These are phyloP conservation scores for Diglossa cyanea DNA, from an alignment of 2,797 vertebrate genomes.

Conservation along the genomic window DNA sequence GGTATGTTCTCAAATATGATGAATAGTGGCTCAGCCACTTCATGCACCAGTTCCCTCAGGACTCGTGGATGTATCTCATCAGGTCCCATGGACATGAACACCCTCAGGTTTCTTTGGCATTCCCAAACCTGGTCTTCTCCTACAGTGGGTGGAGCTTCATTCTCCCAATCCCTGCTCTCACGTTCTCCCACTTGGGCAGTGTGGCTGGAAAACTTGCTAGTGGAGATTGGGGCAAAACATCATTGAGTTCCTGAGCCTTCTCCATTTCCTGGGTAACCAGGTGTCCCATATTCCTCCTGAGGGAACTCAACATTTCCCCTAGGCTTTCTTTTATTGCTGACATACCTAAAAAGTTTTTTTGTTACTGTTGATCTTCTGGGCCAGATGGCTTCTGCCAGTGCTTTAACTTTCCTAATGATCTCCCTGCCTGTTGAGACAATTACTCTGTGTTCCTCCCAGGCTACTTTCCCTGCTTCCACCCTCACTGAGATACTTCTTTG, in stretches of 20 bases:
- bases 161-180: not conserved
- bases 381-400: not conserved
- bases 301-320: not conserved
- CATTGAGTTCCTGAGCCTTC: fast-evolving
- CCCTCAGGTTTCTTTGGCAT: not conserved
- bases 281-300: not conserved
- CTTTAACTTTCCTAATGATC: not conserved
- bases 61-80: fast-evolving
- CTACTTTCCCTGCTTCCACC: not conserved
- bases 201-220: not conserved
- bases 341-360: not conserved
- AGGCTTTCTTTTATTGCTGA: not conserved
- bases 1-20: not conserved
- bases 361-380: not conserved
- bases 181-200: fast-evolving
- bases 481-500: not conserved
- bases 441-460: not conserved
- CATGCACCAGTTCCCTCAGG: not conserved
- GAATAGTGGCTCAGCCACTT: not conserved
- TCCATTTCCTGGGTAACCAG: not conserved
- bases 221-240: not conserved
- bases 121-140: not conserved
- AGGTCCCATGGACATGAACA: not conserved
- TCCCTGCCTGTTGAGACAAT: not conserved
- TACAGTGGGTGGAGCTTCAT: not conserved